phyloP scores from a whole-genome alignment of 2,113 vertebrate species.

The Microtus oregoni region DNA sequence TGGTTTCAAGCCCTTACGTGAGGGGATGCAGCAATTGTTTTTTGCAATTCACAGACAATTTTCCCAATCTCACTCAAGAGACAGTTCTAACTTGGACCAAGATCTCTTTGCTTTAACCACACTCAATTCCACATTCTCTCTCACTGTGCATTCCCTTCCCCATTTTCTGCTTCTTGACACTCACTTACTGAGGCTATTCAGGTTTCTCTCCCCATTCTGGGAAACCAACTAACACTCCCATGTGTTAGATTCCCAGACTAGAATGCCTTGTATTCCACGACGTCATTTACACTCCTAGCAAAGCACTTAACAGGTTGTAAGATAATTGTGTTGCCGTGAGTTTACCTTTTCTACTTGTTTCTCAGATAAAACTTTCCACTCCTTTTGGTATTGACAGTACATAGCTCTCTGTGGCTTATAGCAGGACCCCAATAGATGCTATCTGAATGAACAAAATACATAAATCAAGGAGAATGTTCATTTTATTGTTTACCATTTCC shows the following conservation, averaged over 20 bases:
- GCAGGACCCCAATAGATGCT: not conserved
- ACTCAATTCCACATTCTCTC: not conserved
- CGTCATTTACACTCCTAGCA: not conserved
- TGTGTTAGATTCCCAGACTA: not conserved
- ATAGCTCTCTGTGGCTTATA: not conserved
- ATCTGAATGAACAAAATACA: conserved; percentile 60
- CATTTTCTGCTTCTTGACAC: not conserved
- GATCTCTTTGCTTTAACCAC: not conserved
- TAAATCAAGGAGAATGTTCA: conserved; percentile 58
- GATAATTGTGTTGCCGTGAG: conserved; percentile 5
- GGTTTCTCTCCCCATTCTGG: not conserved
- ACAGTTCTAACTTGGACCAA: not conserved
- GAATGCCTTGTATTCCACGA: not conserved
- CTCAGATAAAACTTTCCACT: conserved; percentile 4
- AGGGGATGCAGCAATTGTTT: rapidly evolving
- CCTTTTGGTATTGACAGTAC: not conserved
- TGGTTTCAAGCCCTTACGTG: not conserved
- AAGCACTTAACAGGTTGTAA: not conserved
- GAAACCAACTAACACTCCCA: not conserved
- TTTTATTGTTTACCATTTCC: conserved; percentile 43
- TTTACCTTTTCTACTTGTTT: conserved; percentile 35
- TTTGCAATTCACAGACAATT: not conserved
- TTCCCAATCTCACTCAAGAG: not conserved
- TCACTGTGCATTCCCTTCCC: not conserved
- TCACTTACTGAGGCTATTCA: not conserved